Evolutionary conservation across 2,113 vertebrate species (phyloP).

Genomic region (Chlorodrepanis virens): DNA sequence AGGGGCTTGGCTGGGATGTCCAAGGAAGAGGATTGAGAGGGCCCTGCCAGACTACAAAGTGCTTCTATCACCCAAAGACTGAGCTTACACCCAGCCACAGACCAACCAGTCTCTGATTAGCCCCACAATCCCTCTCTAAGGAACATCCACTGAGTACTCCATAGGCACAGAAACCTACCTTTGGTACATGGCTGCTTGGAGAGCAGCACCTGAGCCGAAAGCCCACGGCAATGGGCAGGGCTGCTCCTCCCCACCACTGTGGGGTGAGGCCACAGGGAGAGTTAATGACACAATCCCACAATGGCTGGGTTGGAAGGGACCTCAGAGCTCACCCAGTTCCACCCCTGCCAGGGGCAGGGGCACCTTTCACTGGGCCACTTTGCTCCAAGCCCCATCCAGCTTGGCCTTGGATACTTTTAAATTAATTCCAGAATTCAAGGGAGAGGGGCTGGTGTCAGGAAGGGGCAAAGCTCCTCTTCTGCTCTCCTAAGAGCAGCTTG

Average conservation of each 20-base stretch:
- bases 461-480: background rate
- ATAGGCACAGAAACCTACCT: background rate
- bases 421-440: background rate
- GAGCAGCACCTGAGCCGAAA: background rate
- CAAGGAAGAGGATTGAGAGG: background rate
- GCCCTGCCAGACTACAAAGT: background rate
- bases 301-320: background rate
- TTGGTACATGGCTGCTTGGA: background rate
- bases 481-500: background rate
- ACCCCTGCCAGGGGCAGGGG: background rate
- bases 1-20: background rate
- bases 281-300: background rate
- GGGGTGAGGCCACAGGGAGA: background rate
- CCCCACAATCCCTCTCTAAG: background rate
- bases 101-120: background rate
- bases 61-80: background rate
- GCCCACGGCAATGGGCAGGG: fast-evolving
- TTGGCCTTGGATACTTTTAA: background rate
- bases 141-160: background rate
- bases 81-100: background rate
- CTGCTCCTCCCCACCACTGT: background rate
- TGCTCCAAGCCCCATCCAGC: background rate
- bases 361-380: background rate
- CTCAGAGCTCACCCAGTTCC: background rate
- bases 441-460: background rate